A percentile compares a stretch with the other conserved stretches of the same genome.
Evolutionary conservation across 2,113 vertebrate genomes (phyloP).

Genomic region (Mellivora capensis): DNA sequence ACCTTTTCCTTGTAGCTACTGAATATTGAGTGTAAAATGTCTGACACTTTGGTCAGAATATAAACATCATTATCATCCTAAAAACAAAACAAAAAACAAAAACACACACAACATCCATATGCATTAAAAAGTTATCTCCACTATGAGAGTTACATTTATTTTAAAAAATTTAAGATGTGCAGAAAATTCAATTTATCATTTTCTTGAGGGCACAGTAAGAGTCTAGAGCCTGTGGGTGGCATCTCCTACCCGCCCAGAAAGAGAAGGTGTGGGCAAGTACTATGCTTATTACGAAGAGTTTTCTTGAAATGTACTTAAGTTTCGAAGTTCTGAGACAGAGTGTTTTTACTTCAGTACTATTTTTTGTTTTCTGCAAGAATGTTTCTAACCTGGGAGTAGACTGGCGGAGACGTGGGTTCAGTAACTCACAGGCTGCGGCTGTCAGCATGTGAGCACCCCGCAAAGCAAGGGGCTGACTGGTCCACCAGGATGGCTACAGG

Average conservation of each 20-base stretch:
- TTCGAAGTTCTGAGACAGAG: neutral
- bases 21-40: slow-evolving; percentile 98
- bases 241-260: neutral
- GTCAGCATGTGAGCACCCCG: neutral
- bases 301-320: neutral
- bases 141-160: neutral
- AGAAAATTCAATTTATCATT: neutral
- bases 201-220: neutral
- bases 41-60: slow-evolving; percentile 98
- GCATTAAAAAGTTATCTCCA: neutral
- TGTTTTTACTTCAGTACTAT: neutral
- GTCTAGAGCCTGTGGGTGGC: neutral
- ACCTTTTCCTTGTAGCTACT: slow-evolving; percentile 97
- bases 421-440: too few relatives aligned
- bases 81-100: slow-evolving; percentile 28
- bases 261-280: neutral
- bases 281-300: neutral
- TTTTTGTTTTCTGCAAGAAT: neutral
- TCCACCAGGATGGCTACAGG: neutral
- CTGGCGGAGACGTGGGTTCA: neutral
- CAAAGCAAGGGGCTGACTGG: neutral
- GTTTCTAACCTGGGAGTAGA: neutral
- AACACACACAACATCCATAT: neutral
- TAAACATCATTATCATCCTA: slow-evolving; percentile 99
- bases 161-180: neutral